A percentile compares a stretch with the other conserved stretches of the same genome.
Conservation (phyloP, 1,140 invertebrate genomes). For the Diabrotica virgifera region DNA sequence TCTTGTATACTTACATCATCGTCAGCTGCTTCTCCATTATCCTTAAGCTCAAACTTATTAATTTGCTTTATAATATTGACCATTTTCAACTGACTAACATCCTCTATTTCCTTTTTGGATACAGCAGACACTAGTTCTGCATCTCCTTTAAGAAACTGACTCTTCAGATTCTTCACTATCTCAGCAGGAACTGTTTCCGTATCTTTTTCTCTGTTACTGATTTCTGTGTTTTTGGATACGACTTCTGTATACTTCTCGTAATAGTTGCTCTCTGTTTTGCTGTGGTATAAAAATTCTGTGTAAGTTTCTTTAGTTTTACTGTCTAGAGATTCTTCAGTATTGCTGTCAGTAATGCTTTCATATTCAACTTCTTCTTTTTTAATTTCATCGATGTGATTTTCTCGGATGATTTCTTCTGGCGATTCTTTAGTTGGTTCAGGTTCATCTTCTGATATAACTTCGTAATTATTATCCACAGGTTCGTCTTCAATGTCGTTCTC, state of each 20-base stretch:
- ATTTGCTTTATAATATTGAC: slow-evolving; percentile 44
- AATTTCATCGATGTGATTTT: neutral
- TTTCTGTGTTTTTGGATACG: slow-evolving; percentile 23
- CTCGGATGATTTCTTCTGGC: slow-evolving; percentile 8
- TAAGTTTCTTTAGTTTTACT: slow-evolving; percentile 25
- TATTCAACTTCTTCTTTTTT: slow-evolving; percentile 6
- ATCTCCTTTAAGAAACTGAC: slow-evolving; percentile 33
- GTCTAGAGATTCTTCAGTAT: slow-evolving; percentile 17
- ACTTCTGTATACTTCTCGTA: slow-evolving; percentile 33
- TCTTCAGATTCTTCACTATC: slow-evolving; percentile 40
- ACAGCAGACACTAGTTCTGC: slow-evolving; percentile 19
- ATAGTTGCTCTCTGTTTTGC: slow-evolving; percentile 28
- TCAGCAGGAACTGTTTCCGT: slow-evolving; percentile 35
- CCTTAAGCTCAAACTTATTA: slow-evolving; percentile 39
- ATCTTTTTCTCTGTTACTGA: slow-evolving; percentile 31
- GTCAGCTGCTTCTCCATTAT: slow-evolving; percentile 20
- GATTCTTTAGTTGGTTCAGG: slow-evolving; percentile 17
- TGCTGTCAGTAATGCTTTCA: neutral
- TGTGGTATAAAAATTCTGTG: slow-evolving; percentile 28
- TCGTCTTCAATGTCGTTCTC: slow-evolving; percentile 11
- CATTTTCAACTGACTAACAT: slow-evolving; percentile 33
- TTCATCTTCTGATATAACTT: slow-evolving; percentile 6
- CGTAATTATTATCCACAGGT: slow-evolving; percentile 2
- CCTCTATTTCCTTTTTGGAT: slow-evolving; percentile 26
- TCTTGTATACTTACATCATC: slow-evolving; percentile 29